phyloP scores from a whole-genome alignment of 2,113 vertebrate species.

The Anhinga anhinga region DNA sequence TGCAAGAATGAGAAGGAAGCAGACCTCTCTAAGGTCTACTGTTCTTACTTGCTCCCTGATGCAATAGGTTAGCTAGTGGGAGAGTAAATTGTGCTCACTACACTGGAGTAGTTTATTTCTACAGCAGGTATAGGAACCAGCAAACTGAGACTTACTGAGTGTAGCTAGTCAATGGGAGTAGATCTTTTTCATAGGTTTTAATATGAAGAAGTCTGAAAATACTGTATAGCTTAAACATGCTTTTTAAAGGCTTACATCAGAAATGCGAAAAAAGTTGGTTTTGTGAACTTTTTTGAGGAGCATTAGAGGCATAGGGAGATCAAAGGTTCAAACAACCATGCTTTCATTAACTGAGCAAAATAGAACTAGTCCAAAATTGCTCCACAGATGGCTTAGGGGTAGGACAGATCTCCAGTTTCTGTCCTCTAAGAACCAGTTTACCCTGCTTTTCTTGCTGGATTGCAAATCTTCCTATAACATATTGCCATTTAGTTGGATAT shows the following conservation, averaged over 20 bases:
- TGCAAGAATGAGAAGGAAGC: background rate
- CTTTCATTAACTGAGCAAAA: background rate
- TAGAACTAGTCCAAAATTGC: background rate
- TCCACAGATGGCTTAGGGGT: background rate
- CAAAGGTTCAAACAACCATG: background rate
- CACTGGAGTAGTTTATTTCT: background rate
- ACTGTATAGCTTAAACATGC: background rate
- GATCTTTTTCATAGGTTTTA: background rate
- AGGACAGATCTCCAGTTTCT: background rate
- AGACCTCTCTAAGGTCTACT: background rate
- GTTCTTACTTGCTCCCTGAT: background rate
- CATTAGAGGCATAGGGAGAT: background rate
- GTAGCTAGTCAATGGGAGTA: background rate
- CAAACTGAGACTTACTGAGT: background rate
- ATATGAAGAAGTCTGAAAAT: background rate
- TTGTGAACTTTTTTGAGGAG: background rate
- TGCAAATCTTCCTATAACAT: background rate
- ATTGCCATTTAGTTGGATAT: background rate
- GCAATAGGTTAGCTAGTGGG: background rate
- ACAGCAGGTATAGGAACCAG: background rate
- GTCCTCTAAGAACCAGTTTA: background rate
- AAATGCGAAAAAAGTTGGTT: background rate
- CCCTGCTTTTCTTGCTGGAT: background rate
- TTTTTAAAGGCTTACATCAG: background rate
- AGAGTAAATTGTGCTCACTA: background rate